Evolutionary conservation across 1,140 invertebrate genomes (phyloP), one percentile per base, ranked within the genome.

Genomic region (Phymastichus coffea): DNA sequence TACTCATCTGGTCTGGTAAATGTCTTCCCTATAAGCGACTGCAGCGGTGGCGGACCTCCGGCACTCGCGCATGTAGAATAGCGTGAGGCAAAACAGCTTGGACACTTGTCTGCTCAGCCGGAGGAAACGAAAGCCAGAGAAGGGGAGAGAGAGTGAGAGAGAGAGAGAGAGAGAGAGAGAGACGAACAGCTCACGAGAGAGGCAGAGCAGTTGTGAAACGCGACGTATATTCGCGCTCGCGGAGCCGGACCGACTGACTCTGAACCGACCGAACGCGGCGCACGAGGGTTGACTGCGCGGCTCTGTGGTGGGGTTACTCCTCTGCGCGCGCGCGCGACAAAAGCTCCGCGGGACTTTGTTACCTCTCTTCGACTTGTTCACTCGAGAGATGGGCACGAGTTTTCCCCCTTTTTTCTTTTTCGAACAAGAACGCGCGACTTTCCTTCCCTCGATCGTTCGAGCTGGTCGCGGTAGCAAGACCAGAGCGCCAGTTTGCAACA

Each of bases 1-100:
- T 53, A 59, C 57, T 59, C 57, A 59, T 59, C 57, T 59, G 49
- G n/a, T 23, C 22, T 6, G 25, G 19, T 14, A 44, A n/a, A n/a
- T n/a, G n/a, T n/a, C n/a, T n/a, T n/a, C n/a, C n/a, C n/a, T n/a
- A n/a, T n/a, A n/a, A 14, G 48, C 38, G 7, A n/a, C n/a, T n/a
- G 52, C 17, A 20, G 41, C 20, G 10, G 28, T 20, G 15, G 35
- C 40, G 23, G 48, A 44, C 22, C 57, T 43, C 19, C 40, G 37
- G 41, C 43, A 52, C 30, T 59, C 57, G 30, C 51, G 57, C 57
- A 59, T 59, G 15, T 59, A 37, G 30, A 53, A 46, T 12, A 59
- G 41, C 51, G 48, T 37, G 23, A 59, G 49, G 40, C 46, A 53
- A 43, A 53, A 44, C 57, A 59, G 57, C 33, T 59, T 53, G 49